phyloP scores from a whole-genome alignment of 2,888 invertebrate species.

The Euspilapteryx auroguttella region DNA sequence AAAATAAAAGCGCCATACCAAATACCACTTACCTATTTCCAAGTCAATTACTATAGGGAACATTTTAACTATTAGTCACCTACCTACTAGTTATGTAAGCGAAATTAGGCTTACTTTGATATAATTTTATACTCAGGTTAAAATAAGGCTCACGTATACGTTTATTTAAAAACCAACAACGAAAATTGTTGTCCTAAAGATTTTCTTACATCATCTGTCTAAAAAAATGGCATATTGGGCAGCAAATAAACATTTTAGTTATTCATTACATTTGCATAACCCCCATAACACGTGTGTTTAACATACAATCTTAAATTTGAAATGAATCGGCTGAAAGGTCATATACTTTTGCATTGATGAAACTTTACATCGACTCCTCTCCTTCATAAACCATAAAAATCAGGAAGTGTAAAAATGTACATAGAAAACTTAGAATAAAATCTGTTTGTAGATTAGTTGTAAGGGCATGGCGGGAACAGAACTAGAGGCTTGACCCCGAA shows the following conservation, averaged over 20 bases:
- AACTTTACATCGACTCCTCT: conserved; percentile 1
- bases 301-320: too few relatives aligned
- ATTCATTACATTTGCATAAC: too few relatives aligned
- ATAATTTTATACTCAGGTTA: conserved; percentile 58
- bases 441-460: conserved; percentile 33
- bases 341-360: background rate
- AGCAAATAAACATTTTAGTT: too few relatives aligned
- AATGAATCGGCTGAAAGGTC: too few relatives aligned
- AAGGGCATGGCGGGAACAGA: conserved; percentile 38
- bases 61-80: conserved; percentile 65
- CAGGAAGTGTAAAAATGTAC: conserved; percentile 47
- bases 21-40: conserved; percentile 68
- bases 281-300: too few relatives aligned
- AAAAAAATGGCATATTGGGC: too few relatives aligned
- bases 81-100: conserved; percentile 44
- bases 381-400: conserved; percentile 7
- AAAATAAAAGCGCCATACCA: conserved; percentile 25
- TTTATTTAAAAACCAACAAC: too few relatives aligned
- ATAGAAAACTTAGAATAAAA: conserved; percentile 30
- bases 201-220: too few relatives aligned
- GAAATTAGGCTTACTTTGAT: conserved; percentile 45
- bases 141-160: conserved; percentile 26
- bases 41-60: conserved; percentile 86
- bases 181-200: too few relatives aligned
- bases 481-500: conserved; percentile 19